These are phyloP conservation scores for Colossoma macropomum DNA, from an alignment of 2,113 vertebrate species.

Conservation along the genomic window DNA sequence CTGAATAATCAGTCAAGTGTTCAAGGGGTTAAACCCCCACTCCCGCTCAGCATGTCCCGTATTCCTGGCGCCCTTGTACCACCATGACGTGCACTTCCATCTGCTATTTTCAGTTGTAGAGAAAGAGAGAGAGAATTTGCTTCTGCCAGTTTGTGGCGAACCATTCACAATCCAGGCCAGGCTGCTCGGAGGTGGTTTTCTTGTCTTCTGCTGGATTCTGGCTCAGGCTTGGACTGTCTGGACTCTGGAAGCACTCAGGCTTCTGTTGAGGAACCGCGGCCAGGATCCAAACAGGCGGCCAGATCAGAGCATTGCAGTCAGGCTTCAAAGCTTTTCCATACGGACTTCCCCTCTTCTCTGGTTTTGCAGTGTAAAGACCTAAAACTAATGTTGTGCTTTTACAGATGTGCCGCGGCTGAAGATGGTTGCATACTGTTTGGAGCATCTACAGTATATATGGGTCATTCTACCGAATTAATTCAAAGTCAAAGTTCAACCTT, in stretches of 20 bases:
- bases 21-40: slow-evolving; percentile 48
- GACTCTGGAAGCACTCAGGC: slow-evolving; percentile 12
- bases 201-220: slow-evolving; percentile 14
- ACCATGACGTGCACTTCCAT: slow-evolving; percentile 61
- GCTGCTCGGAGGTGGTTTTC: slow-evolving; percentile 30
- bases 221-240: slow-evolving; percentile 21
- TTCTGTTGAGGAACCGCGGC: slow-evolving; percentile 34
- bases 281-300: slow-evolving; percentile 36
- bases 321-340: background rate
- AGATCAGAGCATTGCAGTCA: slow-evolving; percentile 1
- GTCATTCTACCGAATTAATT: too few relatives aligned
- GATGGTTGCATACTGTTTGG: background rate
- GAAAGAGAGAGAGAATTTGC: background rate
- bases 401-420: background rate
- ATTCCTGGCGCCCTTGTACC: slow-evolving; percentile 46
- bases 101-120: slow-evolving; percentile 66
- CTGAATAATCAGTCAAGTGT: too few relatives aligned
- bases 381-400: background rate
- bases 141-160: slow-evolving; percentile 49
- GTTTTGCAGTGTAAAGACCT: background rate
- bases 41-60: slow-evolving; percentile 36
- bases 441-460: background rate
- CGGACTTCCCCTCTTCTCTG: background rate
- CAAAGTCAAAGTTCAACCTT: too few relatives aligned
- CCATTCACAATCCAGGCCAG: slow-evolving; percentile 19